Conservation (phyloP, 2,888 invertebrate genomes). For the Malthinus seriepunctatus region DNA sequence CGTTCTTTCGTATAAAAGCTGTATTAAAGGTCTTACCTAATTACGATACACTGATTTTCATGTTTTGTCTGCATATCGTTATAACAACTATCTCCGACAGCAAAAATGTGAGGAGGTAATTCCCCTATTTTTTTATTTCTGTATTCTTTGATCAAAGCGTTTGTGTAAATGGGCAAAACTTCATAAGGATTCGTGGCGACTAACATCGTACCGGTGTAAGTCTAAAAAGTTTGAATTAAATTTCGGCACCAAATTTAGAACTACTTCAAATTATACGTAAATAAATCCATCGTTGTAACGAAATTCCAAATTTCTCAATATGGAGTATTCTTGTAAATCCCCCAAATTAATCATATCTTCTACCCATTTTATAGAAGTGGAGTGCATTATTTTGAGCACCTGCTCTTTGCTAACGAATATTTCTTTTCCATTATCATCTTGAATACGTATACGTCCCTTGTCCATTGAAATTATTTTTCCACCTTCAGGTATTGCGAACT, state of each 20-base stretch:
- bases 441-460: conserved; percentile 73
- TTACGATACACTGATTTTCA: conserved; percentile 91
- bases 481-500: conserved; percentile 85
- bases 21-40: conserved; percentile 75
- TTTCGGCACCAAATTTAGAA: background rate
- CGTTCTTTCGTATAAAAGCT: too few species aligned
- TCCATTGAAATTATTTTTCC: conserved; percentile 80
- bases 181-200: conserved; percentile 96
- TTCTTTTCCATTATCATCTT: conserved; percentile 84
- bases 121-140: conserved; percentile 82
- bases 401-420: conserved; percentile 62
- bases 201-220: conserved; percentile 92
- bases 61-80: conserved; percentile 74
- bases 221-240: conserved; percentile 62
- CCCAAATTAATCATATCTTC: conserved; percentile 96
- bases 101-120: conserved; percentile 93
- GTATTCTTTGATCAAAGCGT: conserved; percentile 83
- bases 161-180: conserved; percentile 91
- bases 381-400: conserved; percentile 73
- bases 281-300: conserved; percentile 87
- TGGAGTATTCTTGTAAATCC: conserved; percentile 93
- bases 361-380: conserved; percentile 78
- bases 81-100: conserved; percentile 91
- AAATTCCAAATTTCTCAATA: conserved; percentile 86
- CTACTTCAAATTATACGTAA: conserved; percentile 66